Conservation (phyloP, 1,140 invertebrate genomes). For the Centruroides sculpturatus region DNA sequence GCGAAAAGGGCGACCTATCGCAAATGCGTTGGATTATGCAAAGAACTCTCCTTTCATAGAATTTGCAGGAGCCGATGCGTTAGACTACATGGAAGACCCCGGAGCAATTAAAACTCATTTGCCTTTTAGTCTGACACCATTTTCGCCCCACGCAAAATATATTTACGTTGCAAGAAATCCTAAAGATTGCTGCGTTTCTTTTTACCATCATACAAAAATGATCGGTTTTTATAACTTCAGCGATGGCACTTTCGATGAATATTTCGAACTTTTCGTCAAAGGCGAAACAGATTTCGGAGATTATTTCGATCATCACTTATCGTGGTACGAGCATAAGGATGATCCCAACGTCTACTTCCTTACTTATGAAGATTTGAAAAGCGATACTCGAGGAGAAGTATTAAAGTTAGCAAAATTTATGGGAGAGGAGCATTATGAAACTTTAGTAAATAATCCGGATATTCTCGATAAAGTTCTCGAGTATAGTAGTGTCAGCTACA, state of each 20-base stretch:
- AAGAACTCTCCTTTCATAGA: background rate
- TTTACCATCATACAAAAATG: too few species aligned
- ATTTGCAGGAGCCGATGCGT: too few species aligned
- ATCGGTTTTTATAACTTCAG: background rate
- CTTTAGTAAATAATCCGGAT: background rate
- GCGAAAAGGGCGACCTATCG: background rate
- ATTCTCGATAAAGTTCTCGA: background rate
- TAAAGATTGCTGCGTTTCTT: too few species aligned
- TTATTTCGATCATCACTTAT: conserved; percentile 27
- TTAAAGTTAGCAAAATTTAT: conserved; percentile 26
- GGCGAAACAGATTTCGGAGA: conserved; percentile 27
- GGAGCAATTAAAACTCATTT: too few species aligned
- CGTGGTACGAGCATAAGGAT: conserved; percentile 22
- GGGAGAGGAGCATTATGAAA: conserved; percentile 10
- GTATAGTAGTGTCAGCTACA: conserved; percentile 2
- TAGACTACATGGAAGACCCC: too few species aligned
- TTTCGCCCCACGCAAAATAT: too few species aligned
- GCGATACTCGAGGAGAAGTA: background rate
- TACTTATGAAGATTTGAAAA: conserved; percentile 16
- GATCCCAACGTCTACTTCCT: conserved; percentile 26
- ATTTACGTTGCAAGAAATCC: too few species aligned
- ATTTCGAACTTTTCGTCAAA: conserved; percentile 24
- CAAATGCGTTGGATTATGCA: background rate
- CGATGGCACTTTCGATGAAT: conserved; percentile 24
- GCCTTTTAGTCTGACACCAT: too few species aligned